Evolutionary conservation across 2,113 vertebrate genomes (phyloP), one percentile per base, ranked within the genome.

Genomic region (Oryzias javanicus): DNA sequence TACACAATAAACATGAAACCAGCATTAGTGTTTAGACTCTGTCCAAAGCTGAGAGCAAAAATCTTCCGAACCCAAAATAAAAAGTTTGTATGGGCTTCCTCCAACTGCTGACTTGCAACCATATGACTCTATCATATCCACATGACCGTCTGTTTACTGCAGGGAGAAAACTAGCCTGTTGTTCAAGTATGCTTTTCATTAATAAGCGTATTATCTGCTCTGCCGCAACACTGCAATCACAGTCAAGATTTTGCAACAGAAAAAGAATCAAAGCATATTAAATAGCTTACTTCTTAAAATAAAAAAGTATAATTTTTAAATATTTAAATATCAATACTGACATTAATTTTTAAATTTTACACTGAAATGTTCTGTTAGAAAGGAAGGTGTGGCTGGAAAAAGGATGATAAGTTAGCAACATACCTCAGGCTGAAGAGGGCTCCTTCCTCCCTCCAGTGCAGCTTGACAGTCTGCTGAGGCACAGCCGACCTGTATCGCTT

Each of bases 121-220:
- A 76, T 87, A 85, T 89, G 88, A 90, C 84, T 67, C 62, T 29
- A 60, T 86, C 64, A 82, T 80, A 80, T 82, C 55, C 83, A 86
- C 86, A 88, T 83, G 85, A 88, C 86, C 80, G 52, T 41, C 67
- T 86, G 76, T 83, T 85, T 84, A 80, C 72, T 46, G 72, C 18
- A 14, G 70, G 59, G 45, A 77, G 72, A 86, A 80, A 86, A 82
- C 58, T 42, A 72, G 81, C 60, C 78, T 84, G 80, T 85, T 89
- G 82, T 90, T 82, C 66, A 62, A 74, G 48, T 62, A 62, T 81
- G 48, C 64, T 48, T 75, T 56, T 65, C 27, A 46, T 55, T 65
- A 27, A 56, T 3, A 66, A 74, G 48, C 63, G 60, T 35, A 68
- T 57, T 57, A n/a, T 44, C 60, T 53, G 19, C 29, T 47, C 35